Percentiles rank a stretch among this genome's conserved stretches.
Conservation (phyloP, 2,797 vertebrate species). For the Oreochromis grahami region DNA sequence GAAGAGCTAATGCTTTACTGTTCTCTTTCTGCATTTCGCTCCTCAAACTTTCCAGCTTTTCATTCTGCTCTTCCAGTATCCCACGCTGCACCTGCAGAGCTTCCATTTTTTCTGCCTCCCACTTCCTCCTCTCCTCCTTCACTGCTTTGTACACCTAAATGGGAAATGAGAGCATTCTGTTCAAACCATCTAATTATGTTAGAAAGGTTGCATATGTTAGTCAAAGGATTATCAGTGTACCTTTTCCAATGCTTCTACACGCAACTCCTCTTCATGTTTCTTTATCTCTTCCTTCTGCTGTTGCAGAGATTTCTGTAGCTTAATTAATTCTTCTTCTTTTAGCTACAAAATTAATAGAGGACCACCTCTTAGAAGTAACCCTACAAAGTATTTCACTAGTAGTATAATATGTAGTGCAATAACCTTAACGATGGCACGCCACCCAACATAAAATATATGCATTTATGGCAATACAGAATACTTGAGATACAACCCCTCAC, state of each 20-base stretch:
- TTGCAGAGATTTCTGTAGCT: slow-evolving; percentile 52
- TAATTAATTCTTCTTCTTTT: slow-evolving; percentile 65
- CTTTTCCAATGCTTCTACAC: slow-evolving; percentile 53
- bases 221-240: slow-evolving; percentile 29
- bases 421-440: background rate
- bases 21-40: slow-evolving; percentile 55
- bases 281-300: slow-evolving; percentile 49
- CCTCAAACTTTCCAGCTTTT: slow-evolving; percentile 20
- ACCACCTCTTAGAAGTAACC: background rate
- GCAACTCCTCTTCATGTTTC: slow-evolving; percentile 56
- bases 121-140: slow-evolving; percentile 41
- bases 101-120: slow-evolving; percentile 61
- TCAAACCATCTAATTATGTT: background rate
- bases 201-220: background rate
- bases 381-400: background rate
- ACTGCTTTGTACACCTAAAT: slow-evolving; percentile 53
- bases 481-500: background rate
- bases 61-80: slow-evolving; percentile 64
- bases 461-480: background rate
- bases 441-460: background rate
- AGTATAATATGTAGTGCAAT: background rate
- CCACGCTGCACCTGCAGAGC: slow-evolving; percentile 47
- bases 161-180: background rate
- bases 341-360: slow-evolving; percentile 34
- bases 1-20: slow-evolving; percentile 41